Evolutionary conservation across 1,140 invertebrate species (phyloP).

Genomic region (Atta cephalotes): DNA sequence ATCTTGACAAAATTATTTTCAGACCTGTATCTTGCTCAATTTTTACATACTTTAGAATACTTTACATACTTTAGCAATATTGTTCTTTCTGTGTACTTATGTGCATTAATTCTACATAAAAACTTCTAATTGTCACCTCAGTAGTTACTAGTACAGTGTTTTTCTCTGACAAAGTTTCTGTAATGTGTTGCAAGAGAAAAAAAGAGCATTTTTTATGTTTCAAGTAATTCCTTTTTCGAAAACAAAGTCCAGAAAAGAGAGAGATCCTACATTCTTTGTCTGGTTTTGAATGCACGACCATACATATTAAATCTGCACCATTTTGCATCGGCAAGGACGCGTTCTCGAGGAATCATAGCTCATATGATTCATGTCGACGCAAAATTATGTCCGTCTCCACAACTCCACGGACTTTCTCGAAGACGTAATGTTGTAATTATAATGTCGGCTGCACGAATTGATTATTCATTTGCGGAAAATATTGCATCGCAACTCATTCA

Average conservation of each 20-base stretch:
- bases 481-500: background rate
- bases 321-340: slow-evolving; percentile 16
- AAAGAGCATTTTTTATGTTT: background rate
- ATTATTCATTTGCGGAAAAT: slow-evolving; percentile 37
- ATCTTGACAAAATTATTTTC: too few relatives aligned
- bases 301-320: background rate
- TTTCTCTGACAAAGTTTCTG: too few relatives aligned
- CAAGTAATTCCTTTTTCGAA: background rate
- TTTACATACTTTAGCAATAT: too few relatives aligned
- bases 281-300: background rate
- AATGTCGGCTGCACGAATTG: background rate
- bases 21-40: too few relatives aligned
- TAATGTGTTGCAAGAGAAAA: too few relatives aligned
- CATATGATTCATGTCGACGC: slow-evolving; percentile 7
- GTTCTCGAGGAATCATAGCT: background rate
- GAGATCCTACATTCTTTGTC: background rate
- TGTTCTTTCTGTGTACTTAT: too few relatives aligned
- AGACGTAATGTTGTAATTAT: background rate
- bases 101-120: too few relatives aligned
- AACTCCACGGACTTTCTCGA: slow-evolving; percentile 16
- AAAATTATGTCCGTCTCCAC: background rate
- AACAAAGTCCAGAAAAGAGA: background rate
- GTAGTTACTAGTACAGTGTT: too few relatives aligned
- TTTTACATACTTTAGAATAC: too few relatives aligned
- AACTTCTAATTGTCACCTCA: too few relatives aligned